Evolutionary conservation across 2,797 vertebrate genomes (phyloP).

Genomic region (Brachyalestes nurse): DNA sequence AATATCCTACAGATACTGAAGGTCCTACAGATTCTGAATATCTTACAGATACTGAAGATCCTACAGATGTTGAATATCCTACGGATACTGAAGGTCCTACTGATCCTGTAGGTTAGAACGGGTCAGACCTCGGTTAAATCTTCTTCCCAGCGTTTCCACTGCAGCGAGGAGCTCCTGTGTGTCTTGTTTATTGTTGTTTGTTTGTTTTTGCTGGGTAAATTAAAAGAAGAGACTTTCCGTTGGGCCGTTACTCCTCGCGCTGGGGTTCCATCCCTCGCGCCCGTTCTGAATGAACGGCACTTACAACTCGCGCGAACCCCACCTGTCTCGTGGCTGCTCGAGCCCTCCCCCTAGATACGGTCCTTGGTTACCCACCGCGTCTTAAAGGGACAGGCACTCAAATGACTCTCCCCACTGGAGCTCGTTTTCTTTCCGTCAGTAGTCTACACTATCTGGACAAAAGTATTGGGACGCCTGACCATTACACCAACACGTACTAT

Average conservation of each 20-base stretch:
- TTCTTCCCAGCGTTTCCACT: conserved; percentile 11
- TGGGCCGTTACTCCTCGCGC: conserved; percentile 36
- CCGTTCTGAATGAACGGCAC: conserved; percentile 55
- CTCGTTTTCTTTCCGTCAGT: not conserved
- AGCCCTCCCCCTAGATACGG: conserved; percentile 53
- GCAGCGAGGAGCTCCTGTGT: not conserved
- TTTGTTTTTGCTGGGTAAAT: too few relatives aligned
- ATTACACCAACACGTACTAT: too few relatives aligned
- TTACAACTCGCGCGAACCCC: conserved; percentile 59
- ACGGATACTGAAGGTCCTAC: too few relatives aligned
- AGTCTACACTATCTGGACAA: not conserved
- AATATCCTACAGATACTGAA: not conserved
- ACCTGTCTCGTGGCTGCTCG: conserved; percentile 60
- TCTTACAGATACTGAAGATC: too few relatives aligned
- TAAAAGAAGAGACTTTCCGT: conserved; percentile 9
- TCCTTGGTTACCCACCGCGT: conserved; percentile 50
- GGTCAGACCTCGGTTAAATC: conserved; percentile 16
- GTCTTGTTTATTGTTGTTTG: too few relatives aligned
- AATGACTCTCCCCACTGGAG: not conserved
- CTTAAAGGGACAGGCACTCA: conserved; percentile 76
- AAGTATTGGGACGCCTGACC: too few relatives aligned
- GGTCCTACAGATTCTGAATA: too few relatives aligned
- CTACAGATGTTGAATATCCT: too few relatives aligned
- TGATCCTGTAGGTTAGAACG: not conserved
- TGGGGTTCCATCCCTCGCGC: conserved; percentile 33